Conservation (phyloP, 2,113 vertebrate genomes). For the Microcebus ravelobensis region DNA sequence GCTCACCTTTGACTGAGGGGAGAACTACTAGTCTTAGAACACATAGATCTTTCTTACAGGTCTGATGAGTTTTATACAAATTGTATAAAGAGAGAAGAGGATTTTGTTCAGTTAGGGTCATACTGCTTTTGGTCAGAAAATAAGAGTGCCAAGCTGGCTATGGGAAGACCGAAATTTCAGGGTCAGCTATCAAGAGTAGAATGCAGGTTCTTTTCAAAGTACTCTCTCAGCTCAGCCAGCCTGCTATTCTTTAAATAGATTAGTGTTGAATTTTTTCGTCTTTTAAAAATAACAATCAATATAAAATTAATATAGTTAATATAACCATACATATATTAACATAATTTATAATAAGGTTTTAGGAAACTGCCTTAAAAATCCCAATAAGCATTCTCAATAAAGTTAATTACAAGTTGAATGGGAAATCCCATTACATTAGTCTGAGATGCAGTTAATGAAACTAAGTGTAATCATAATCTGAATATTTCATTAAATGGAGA, state of each 20-base stretch:
- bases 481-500: conserved; percentile 72
- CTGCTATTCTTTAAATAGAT: conserved; percentile 66
- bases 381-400: conserved; percentile 76
- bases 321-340: conserved; percentile 73
- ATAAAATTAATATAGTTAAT: conserved; percentile 75
- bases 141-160: background rate
- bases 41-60: background rate
- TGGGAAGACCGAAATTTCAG: background rate
- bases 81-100: background rate
- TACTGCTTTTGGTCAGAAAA: conserved; percentile 36
- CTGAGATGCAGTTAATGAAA: conserved; percentile 78
- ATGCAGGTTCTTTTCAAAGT: conserved; percentile 34
- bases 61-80: background rate
- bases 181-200: background rate
- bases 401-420: conserved; percentile 81
- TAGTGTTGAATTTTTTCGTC: conserved; percentile 73
- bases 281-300: conserved; percentile 66
- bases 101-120: background rate
- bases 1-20: background rate
- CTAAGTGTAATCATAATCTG: conserved; percentile 73
- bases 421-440: conserved; percentile 65
- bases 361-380: conserved; percentile 75
- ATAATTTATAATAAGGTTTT: conserved; percentile 74
- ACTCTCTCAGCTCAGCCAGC: conserved; percentile 9
- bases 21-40: background rate